These are phyloP conservation scores for Trimorus sp. DNA, from an alignment of 2,888 invertebrate species.

Conservation along the genomic window DNA sequence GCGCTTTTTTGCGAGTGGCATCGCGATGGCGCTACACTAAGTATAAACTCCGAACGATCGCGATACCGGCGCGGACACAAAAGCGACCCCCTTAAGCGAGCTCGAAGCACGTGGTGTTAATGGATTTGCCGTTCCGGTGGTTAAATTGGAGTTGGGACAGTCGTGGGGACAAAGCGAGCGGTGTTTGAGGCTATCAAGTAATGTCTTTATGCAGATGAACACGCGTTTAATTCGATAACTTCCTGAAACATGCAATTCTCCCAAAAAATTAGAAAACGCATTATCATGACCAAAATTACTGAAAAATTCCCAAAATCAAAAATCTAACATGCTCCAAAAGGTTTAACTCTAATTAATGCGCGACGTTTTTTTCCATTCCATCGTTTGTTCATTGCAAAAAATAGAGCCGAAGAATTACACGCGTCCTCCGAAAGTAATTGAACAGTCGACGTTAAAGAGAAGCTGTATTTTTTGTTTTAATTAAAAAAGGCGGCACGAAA, in stretches of 20 bases:
- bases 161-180: conserved; percentile 43
- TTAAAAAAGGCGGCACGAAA: background rate
- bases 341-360: no score
- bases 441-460: background rate
- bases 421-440: conserved; percentile 1
- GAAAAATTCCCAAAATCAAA: no score
- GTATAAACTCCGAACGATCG: conserved; percentile 57
- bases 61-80: conserved; percentile 43
- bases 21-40: conserved; percentile 19
- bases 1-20: conserved; percentile 43
- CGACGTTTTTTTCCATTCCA: no score
- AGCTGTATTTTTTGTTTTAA: background rate
- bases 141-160: conserved; percentile 57
- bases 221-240: conserved; percentile 1
- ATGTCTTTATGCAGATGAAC: conserved; percentile 28
- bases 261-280: no score
- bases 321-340: no score
- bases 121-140: conserved; percentile 54
- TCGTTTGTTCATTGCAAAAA: no score
- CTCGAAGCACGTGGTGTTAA: conserved; percentile 63
- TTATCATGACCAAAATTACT: no score
- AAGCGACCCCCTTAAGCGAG: conserved; percentile 46
- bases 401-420: no score
- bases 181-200: conserved; percentile 24
- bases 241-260: conserved; percentile 8